Evolutionary conservation across 53 echinoderm and acorn worm species (phyloP).

Genomic region (Stichopus horrens): DNA sequence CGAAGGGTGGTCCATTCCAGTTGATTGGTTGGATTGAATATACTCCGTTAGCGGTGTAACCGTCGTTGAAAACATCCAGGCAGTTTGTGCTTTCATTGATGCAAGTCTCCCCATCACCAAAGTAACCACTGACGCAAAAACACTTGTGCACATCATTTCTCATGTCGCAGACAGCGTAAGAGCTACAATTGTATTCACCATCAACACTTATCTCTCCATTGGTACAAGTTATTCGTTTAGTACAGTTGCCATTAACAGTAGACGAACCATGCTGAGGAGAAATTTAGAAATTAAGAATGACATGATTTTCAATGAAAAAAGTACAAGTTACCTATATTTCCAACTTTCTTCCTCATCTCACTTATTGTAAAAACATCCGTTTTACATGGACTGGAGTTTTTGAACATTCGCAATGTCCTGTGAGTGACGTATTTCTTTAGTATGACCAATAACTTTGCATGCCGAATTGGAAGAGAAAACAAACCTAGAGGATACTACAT

Average conservation of each 20-base stretch:
- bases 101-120: constrained; percentile 4
- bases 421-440: too few species aligned
- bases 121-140: constrained; percentile 5
- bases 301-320: too few species aligned
- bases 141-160: not conserved
- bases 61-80: not conserved
- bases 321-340: too few species aligned
- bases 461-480: too few species aligned
- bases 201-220: not conserved
- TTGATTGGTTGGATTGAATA: not conserved
- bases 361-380: too few species aligned
- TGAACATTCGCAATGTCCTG: too few species aligned
- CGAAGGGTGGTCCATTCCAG: constrained; percentile 12
- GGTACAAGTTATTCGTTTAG: not conserved
- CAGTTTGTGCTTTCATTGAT: not conserved
- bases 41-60: not conserved
- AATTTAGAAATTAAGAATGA: not conserved
- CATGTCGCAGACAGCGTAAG: not conserved
- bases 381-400: too few species aligned
- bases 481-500: too few species aligned
- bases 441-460: too few species aligned
- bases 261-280: not conserved
- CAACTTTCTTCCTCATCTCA: too few species aligned
- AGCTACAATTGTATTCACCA: not conserved
- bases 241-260: not conserved